These are phyloP conservation scores for Aphelocoma californica DNA, from an alignment of 2,797 vertebrate species.

Conservation along the genomic window DNA sequence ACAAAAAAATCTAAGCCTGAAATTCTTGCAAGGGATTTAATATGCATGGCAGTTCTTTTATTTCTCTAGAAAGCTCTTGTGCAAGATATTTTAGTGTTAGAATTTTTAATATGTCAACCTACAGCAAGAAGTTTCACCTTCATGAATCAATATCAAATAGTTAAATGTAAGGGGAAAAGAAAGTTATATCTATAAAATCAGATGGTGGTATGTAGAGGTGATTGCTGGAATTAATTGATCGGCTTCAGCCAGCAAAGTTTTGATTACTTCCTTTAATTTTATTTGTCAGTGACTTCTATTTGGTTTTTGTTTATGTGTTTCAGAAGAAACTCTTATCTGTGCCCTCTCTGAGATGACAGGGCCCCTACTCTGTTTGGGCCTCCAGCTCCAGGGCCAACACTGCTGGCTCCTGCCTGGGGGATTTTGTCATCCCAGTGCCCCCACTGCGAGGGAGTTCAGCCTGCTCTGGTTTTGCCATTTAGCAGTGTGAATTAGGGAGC, in stretches of 20 bases:
- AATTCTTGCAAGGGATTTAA: neutral
- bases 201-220: neutral
- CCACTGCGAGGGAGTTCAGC: neutral
- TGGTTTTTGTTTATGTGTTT: neutral
- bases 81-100: neutral
- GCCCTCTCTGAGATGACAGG: neutral
- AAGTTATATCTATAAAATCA: neutral
- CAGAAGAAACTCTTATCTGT: neutral
- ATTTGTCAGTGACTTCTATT: neutral
- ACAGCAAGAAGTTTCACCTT: neutral
- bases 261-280: neutral
- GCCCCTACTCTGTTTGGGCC: neutral
- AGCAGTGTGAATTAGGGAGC: neutral
- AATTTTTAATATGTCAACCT: neutral
- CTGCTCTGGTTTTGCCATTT: neutral
- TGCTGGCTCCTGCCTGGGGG: neutral
- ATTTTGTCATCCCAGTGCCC: neutral
- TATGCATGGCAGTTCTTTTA: neutral
- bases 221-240: neutral
- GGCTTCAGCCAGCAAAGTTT: neutral
- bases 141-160: neutral
- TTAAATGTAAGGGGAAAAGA: neutral
- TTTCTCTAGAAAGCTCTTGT: neutral
- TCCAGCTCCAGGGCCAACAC: neutral
- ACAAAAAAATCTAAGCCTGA: neutral